Percentiles rank a stretch among this genome's conserved stretches.
phyloP scores from a whole-genome alignment of 2,888 invertebrate genomes.

The Galeopsomyia nigrocyanea region DNA sequence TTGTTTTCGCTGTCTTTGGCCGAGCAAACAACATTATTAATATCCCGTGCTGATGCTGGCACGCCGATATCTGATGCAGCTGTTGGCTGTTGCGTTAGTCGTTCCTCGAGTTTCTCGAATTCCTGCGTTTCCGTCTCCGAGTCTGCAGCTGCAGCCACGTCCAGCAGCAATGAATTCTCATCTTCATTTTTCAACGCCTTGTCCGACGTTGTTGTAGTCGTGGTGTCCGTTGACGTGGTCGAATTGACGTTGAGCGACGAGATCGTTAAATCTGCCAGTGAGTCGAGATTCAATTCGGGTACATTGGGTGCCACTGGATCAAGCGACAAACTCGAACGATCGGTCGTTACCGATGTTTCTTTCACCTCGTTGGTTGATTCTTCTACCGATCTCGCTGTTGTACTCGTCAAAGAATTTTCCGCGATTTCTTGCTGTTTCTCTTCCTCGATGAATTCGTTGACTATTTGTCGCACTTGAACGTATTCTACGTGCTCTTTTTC shows the following conservation, averaged over 20 bases:
- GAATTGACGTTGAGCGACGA: conserved; percentile 58
- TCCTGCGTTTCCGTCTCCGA: conserved; percentile 4
- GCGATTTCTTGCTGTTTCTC: conserved; percentile 15
- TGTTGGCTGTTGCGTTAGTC: neutral
- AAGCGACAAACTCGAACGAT: conserved; percentile 50
- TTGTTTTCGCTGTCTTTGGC: neutral
- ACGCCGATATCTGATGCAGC: conserved; percentile 2
- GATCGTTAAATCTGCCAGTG: conserved; percentile 61
- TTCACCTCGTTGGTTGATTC: conserved; percentile 56
- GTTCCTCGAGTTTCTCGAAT: neutral
- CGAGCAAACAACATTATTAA: too few species aligned
- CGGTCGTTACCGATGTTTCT: conserved; percentile 51
- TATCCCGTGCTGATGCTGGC: neutral
- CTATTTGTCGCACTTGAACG: neutral
- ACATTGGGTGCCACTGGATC: conserved; percentile 57
- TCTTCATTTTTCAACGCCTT: too few species aligned
- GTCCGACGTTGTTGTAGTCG: too few species aligned
- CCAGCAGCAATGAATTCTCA: conserved; percentile 13
- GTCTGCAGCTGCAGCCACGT: conserved; percentile 9
- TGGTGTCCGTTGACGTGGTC: neutral
- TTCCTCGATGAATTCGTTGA: conserved; percentile 12
- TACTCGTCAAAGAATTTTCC: conserved; percentile 51
- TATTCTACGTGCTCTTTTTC: conserved; percentile 50
- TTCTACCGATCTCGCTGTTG: conserved; percentile 43
- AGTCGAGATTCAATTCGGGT: conserved; percentile 63